Base-by-base conservation (phyloP, 2,113 vertebrate genomes). In the Entosphenus tridentatus region DNA sequence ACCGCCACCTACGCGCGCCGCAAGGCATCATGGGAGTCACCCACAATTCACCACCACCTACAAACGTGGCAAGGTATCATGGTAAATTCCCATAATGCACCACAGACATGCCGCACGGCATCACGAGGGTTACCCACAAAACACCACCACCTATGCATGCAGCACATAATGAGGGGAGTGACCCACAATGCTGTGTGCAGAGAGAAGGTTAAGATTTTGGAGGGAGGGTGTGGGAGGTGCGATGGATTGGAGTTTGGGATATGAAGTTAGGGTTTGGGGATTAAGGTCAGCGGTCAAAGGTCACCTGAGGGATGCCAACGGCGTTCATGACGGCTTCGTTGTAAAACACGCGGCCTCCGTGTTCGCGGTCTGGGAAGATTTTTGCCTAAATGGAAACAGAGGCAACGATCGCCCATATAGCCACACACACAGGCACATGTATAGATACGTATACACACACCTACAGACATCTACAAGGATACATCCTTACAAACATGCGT, bases 291-390 rank as follows among this genome's bases (percentile, higher is more conserved):
- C 5, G 39, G 62, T 65, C 8, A 8, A 65, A 16, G n/a, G 8
- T 65, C 77, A 88, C 87, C 86, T 87, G 86, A 11, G 86, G 81
- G 76, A 88, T 84, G 71, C 80, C 81, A 81, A 83, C 77, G 68
- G 87, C 81, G 70, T 84, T 86, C 83, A 87, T 86, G 68, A 87
- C 72, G 8, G 85, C 85, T 77, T 87, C 83, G 1, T 86, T 87
- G 74, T 85, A 89, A 73, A 88, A 89, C 2, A 73, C 55, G 55
- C 84, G 76, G 69, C 87, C 87, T 13, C 87, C 87, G 0, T 91
- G 86, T 72, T 81, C 79, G 76, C 85, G 83, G 74, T 88, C 86
- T 18, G 87, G 85, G 70, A 87, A 91, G 73, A 89, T 81, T 73
- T 91, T 86, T 10, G 86, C 80, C 85, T 88, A 76, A 16, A 65